Evolutionary conservation across 37 sponge, comb jelly and placozoan species (phyloP).

Genomic region (Crambe crambe): DNA sequence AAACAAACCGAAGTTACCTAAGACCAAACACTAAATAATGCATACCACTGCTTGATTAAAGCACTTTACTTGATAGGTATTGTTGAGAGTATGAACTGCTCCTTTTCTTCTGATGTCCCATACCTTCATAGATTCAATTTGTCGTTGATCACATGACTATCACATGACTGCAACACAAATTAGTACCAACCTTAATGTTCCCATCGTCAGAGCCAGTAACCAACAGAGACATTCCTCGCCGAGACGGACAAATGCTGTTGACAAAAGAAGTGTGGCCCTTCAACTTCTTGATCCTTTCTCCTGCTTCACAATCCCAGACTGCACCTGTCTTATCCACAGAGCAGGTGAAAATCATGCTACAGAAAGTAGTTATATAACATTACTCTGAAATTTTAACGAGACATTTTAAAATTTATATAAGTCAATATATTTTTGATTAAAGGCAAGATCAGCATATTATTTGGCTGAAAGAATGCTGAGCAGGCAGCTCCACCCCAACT

Average conservation of each 20-base stretch:
- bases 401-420: too few species aligned
- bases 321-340: conserved; percentile 90
- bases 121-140: too few species aligned
- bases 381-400: too few species aligned
- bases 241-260: conserved; percentile 72
- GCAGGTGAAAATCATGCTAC: conserved; percentile 75
- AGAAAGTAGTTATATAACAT: not conserved
- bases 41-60: not conserved
- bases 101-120: conserved; percentile 83
- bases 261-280: conserved; percentile 96
- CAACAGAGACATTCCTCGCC: conserved; percentile 67
- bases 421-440: too few species aligned
- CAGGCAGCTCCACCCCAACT: too few species aligned
- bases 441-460: too few species aligned
- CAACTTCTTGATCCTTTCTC: conserved; percentile 77
- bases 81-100: conserved; percentile 76
- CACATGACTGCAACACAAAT: not conserved
- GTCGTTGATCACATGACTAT: not conserved
- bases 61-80: conserved; percentile 78
- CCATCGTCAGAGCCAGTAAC: conserved; percentile 97
- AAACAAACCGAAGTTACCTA: conserved; percentile 92
- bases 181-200: conserved; percentile 77
- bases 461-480: too few species aligned
- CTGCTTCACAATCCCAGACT: conserved; percentile 95
- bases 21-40: not conserved